Evolutionary conservation across 2,797 vertebrate species (phyloP).

Genomic region (Eremophila alpestris): DNA sequence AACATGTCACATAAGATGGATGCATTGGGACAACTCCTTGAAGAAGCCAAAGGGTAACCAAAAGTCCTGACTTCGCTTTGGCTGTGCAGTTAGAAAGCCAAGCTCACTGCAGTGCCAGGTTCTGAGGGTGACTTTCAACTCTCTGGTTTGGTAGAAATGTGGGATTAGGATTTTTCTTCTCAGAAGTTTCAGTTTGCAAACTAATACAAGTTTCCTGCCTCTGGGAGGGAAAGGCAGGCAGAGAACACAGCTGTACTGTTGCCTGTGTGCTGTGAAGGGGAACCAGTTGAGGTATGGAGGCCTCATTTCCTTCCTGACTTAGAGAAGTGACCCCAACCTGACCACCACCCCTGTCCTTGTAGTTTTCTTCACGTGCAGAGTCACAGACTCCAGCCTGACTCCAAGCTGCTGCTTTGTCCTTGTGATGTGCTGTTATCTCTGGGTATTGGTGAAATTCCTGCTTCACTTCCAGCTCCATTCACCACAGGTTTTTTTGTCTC

Average conservation of each 20-base stretch:
- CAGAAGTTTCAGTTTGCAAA: not conserved
- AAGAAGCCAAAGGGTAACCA: slow-evolving; percentile 84
- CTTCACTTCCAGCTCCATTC: not conserved
- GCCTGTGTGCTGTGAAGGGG: not conserved
- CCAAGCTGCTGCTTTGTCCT: not conserved
- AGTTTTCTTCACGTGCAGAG: not conserved
- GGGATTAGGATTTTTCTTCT: not conserved
- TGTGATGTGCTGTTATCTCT: not conserved
- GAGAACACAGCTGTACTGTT: not conserved
- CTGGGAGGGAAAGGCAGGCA: not conserved
- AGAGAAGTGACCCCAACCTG: not conserved
- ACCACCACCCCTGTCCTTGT: not conserved
- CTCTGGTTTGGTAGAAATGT: not conserved
- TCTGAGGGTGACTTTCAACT: not conserved
- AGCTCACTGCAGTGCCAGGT: not conserved
- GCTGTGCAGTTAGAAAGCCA: not conserved
- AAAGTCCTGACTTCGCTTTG: not conserved
- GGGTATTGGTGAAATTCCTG: not conserved
- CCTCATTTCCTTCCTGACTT: not conserved
- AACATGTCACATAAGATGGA: slow-evolving; percentile 78
- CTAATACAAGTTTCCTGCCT: fast-evolving
- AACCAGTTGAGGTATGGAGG: not conserved
- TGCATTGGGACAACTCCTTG: slow-evolving; percentile 81
- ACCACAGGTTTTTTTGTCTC: not conserved
- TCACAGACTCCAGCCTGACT: not conserved